A percentile compares a stretch with the other conserved stretches of the same genome.
Evolutionary conservation across 1,140 invertebrate genomes (phyloP).

Genomic region (Drosophila busckii): DNA sequence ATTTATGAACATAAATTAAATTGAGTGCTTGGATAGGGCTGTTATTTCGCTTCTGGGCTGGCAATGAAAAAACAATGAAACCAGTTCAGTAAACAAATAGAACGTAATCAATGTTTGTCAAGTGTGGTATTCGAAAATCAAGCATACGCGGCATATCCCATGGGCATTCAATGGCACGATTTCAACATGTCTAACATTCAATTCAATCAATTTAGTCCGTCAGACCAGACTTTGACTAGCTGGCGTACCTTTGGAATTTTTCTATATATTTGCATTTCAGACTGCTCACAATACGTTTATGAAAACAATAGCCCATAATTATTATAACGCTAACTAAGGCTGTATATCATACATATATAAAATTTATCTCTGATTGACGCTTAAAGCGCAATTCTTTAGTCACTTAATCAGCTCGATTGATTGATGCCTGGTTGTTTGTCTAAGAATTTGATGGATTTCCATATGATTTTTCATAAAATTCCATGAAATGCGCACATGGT

Average conservation of each 20-base stretch:
- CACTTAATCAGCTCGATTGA: conserved; percentile 60
- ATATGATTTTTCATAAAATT: conserved; percentile 26
- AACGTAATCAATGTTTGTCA: conserved; percentile 1
- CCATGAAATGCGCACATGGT: background rate
- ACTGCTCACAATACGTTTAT: no score
- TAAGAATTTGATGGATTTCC: conserved; percentile 67
- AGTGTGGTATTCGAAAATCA: conserved; percentile 16
- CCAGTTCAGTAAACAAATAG: conserved; percentile 22
- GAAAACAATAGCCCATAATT: no score
- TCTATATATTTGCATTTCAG: no score
- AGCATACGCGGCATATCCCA: conserved; percentile 8
- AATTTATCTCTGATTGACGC: no score
- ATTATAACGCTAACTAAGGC: no score
- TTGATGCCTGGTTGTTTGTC: conserved; percentile 10
- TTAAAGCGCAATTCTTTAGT: conserved; percentile 9
- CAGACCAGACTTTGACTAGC: no score
- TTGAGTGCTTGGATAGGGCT: conserved; percentile 26
- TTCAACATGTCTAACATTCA: no score
- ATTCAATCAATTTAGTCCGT: no score
- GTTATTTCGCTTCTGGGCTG: conserved; percentile 20
- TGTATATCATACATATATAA: no score
- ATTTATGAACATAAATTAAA: conserved; percentile 76
- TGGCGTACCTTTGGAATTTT: no score
- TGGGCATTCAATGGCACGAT: background rate
- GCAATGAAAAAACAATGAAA: conserved; percentile 33